These are phyloP conservation scores for Polyploca ridens DNA, from an alignment of 2,888 invertebrate genomes.

Conservation along the genomic window DNA sequence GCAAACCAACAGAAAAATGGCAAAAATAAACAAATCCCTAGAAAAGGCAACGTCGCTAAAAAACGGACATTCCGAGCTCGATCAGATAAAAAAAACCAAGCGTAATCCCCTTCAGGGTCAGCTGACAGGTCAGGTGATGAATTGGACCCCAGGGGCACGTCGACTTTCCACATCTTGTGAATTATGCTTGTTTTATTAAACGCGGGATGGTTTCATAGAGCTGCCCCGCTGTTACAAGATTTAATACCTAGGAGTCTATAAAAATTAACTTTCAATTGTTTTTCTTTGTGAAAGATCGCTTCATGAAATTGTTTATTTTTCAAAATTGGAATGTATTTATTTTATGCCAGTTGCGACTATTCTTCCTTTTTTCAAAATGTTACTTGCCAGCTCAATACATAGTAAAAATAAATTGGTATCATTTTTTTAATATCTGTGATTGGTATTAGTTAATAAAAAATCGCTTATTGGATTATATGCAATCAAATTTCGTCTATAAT, in stretches of 20 bases:
- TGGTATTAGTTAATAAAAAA: no score
- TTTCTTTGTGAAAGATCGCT: background rate
- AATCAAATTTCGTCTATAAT: background rate
- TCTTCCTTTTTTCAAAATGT: no score
- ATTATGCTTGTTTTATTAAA: constrained; percentile 41
- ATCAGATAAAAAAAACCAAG: constrained; percentile 46
- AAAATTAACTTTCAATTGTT: background rate
- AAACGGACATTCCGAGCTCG: constrained; percentile 29
- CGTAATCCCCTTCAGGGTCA: constrained; percentile 34
- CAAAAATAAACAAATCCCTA: constrained; percentile 10
- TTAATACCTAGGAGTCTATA: constrained; percentile 8
- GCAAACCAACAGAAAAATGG: constrained; percentile 5
- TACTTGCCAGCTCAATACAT: no score
- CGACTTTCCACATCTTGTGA: constrained; percentile 34
- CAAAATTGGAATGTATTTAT: no score
- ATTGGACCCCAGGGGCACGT: constrained; percentile 33
- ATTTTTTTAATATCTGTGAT: no score
- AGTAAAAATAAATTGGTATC: no score
- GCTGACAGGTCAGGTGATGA: constrained; percentile 41
- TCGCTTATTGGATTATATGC: background rate
- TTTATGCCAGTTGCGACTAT: no score
- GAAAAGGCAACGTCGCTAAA: constrained; percentile 20
- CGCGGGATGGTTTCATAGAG: constrained; percentile 10
- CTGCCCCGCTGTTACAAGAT: background rate
- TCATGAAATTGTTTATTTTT: background rate